phyloP scores from a whole-genome alignment of 2,888 invertebrate genomes.

The Arctia plantaginis region DNA sequence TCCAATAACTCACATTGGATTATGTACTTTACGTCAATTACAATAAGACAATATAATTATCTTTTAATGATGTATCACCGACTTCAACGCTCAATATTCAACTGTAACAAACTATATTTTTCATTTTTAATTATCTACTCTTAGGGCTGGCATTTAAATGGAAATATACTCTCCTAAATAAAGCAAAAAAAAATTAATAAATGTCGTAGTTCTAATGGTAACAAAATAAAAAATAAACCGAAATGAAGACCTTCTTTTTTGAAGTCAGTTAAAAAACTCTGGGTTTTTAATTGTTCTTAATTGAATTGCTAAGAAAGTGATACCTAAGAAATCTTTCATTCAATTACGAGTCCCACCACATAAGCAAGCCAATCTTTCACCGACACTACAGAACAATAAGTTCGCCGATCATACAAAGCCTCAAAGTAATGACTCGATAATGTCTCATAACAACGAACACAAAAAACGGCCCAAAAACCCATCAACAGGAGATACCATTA shows the following conservation, averaged over 20 bases:
- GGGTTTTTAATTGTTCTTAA: neutral
- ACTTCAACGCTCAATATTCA: neutral
- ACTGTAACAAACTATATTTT: no score
- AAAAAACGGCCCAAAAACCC: constrained; percentile 47
- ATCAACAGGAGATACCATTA: constrained; percentile 55
- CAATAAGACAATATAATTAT: neutral
- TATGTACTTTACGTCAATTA: neutral
- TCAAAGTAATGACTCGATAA: constrained; percentile 8
- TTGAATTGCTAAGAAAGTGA: neutral
- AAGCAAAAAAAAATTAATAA: neutral
- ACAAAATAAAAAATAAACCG: no score
- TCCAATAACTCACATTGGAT: neutral
- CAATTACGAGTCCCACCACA: neutral
- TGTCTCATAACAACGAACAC: constrained; percentile 20
- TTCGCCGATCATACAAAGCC: constrained; percentile 6
- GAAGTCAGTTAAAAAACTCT: neutral
- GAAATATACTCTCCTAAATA: no score
- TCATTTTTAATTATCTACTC: no score
- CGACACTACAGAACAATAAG: neutral
- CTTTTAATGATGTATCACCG: neutral
- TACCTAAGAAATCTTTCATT: neutral
- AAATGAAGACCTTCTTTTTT: neutral
- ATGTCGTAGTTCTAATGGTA: no score
- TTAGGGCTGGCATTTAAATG: no score
- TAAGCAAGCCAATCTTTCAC: neutral